Base-by-base conservation (phyloP, 1,140 invertebrate species). In the Teleopsis dalmanni region DNA sequence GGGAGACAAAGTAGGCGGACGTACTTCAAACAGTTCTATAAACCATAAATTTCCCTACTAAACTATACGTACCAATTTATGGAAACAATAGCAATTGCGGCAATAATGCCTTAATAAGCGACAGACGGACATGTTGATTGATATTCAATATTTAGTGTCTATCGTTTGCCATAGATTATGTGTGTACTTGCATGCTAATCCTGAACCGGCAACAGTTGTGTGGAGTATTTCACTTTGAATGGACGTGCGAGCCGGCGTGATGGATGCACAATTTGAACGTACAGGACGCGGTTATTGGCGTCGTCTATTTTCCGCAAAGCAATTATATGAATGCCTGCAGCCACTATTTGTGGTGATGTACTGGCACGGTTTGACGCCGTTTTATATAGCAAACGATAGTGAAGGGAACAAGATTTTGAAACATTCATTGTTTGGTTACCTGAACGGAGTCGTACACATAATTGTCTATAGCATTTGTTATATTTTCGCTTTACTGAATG, bases 281-380 rank as follows among this genome's bases (percentile, higher is more conserved):
- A 33, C 41, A 16, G 23, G 23, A 14, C 43, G 37, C 16, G 33
- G 64, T 29, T 55, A 52, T 25, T 10, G 62, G 11, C 45, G 56
- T 16, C 53, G 51, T 8, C 47, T 55, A 16, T 16, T 68, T 18
- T 57, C 60, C 13, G 64, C 65, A 25, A 62, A 67, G 14, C 57
- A 59, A 16, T 48, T 68, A 0, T 61, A 61, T 48, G 65, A 65
- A 37, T 54, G 58, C 11, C 45, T 68, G 13, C 62, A 54, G 29
- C 65, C 65, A 3, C 34, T 68, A 8, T 65, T 67, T 47, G 43
- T 54, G 22, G 51, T 68, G 1, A 59, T 62, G 40, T 65, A 53
- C 16, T 26, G 51, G 11, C 51, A 67, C 14, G 65, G 65, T 0
- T 49, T 68, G 14, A 65, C 62, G 10, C 60, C 60, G 38, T 68